phyloP scores from a whole-genome alignment of 2,113 vertebrate genomes.

The Corythaixoides concolor region DNA sequence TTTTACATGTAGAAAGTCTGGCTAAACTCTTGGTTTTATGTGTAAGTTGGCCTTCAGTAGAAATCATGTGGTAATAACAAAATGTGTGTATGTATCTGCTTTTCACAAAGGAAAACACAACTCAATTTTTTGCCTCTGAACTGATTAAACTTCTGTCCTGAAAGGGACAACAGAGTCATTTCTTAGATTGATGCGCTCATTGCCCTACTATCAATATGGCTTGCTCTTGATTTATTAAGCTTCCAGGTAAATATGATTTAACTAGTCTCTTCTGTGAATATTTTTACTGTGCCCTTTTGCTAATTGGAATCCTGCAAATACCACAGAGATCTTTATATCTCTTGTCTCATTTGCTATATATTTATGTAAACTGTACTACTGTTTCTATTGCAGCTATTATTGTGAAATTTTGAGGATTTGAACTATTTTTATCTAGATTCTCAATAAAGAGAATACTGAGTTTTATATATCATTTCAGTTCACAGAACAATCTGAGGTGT shows the following conservation, averaged over 20 bases:
- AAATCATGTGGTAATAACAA: neutral
- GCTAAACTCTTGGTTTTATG: neutral
- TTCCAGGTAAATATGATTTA: constrained; percentile 32
- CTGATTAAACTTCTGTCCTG: constrained; percentile 34
- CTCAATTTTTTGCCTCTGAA: constrained; percentile 20
- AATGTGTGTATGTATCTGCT: neutral
- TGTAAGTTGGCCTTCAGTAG: neutral
- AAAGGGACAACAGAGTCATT: constrained; percentile 29
- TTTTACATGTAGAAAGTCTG: neutral
- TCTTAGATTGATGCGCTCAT: constrained; percentile 34
- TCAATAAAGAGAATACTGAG: neutral
- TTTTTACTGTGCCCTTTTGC: constrained; percentile 35
- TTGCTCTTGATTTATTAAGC: constrained; percentile 63
- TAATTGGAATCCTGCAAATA: constrained; percentile 59
- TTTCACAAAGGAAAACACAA: constrained; percentile 9
- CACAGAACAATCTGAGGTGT: neutral
- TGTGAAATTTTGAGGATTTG: neutral
- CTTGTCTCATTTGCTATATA: neutral
- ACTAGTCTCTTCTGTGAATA: neutral
- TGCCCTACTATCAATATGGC: neutral
- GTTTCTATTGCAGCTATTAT: neutral
- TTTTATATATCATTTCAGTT: neutral
- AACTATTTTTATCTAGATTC: neutral
- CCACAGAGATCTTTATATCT: neutral
- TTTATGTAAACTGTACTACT: neutral